Evolutionary conservation across 2,113 vertebrate species (phyloP), one percentile per base, ranked within the genome.

Genomic region (Urocynchramus pylzowi): DNA sequence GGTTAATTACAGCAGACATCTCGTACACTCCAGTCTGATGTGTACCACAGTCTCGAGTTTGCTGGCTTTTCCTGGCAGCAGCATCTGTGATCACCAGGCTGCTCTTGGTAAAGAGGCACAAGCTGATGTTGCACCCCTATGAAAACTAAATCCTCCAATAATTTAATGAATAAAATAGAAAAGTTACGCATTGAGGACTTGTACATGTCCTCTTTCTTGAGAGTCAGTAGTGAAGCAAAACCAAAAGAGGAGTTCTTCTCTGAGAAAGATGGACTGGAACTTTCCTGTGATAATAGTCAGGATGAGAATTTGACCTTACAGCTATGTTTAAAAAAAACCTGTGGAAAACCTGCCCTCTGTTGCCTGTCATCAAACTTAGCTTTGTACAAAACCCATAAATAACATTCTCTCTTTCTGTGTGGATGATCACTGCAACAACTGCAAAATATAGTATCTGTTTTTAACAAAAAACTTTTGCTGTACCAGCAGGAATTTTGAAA

Each of bases 1-100:
- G 0, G 8, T 33, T 71, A 41, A 20, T 41, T 77, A 27, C 4
- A 68, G 10, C 3, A 59, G 19, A 39, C 0, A 0, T 30, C 22
- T 67, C 18, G 26, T 2, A 47, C 2, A 11, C 13, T 39, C 42
- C 61, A 33, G 30, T 50, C 20, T 78, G 39, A 37, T 47, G 22
- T 31, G 20, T 16, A 57, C 6, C 31, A 52, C 13, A 71, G 6
- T 8, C n/a, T 53, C 0, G 2, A 49, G 19, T 53, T 35, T 56
- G 10, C 15, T 67, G 41, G 27, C 2, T 85, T 78, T 67, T 92
- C 52, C 26, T 39, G 37, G 60, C 50, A 82, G 50, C 14, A 57
- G 11, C 41, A 50, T 31, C 60, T 22, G 9, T 15, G 9, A 59
- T 95, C 24, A 84, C 37, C 47, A 27, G 16, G 10, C 61, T 73